Base-by-base conservation (phyloP, 2,797 vertebrate species). In the Megaceryle alcyon region DNA sequence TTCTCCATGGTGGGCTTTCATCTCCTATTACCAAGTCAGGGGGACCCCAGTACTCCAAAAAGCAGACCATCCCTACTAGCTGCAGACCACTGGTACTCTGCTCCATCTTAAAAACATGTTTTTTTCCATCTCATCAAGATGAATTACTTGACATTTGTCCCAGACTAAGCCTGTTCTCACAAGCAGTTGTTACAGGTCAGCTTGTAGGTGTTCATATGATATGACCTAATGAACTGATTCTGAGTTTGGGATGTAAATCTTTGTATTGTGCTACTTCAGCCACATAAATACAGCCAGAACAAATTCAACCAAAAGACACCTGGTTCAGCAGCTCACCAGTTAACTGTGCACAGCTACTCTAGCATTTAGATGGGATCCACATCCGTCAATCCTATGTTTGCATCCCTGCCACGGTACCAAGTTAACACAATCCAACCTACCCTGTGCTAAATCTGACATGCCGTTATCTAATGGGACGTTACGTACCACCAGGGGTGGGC, bases 401-500 rank as follows among this genome's bases (percentile, higher is more conserved):
- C 48, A 54, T 10, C 22, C 33, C 15, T 10, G 18, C 26, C 31
- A 9, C 23, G 18, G 49, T 2, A 14, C 6, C 8, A 13, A 20
- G 15, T 28, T 51, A 61, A 53, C 31, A 35, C 23, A 56, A 46
- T 17, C 19, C 71, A 69, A n/a, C 7, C 35, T 23, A 3, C 10
- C 29, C 2, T 6, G 25, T 1, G 25, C 31, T 46, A 26, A 54
- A 4, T 65, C 49, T 25, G 29, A 61, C 14, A 15, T 1, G 20
- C 14, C 1, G 0, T 2, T 5, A 53, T 2, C 14, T 0, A 71
- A 63, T 0, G 9, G 64, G 68, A 68, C 3, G 4, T 9, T n/a
- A 41, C 20, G 8, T 44, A 12, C 28, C 3, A 78, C 4, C 61
- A 46, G 51, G 0, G 0, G 5, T 1, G 10, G 54, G n/a, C 21